These are phyloP conservation scores for Trachurus trachurus DNA, from an alignment of 2,797 vertebrate species.

Conservation along the genomic window DNA sequence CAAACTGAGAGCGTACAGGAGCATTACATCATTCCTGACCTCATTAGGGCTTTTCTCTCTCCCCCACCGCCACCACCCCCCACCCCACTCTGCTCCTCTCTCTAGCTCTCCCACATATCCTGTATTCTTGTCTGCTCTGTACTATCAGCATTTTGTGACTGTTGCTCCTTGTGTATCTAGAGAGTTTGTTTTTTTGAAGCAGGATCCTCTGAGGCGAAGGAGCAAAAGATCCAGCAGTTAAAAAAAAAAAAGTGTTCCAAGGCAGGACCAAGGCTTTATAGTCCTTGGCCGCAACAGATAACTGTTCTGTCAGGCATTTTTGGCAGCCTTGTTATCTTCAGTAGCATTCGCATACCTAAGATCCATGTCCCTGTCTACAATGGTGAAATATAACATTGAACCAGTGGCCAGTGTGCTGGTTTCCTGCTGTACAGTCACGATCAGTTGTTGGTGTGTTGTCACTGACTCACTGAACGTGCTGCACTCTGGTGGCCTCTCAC, in stretches of 20 bases:
- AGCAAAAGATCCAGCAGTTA: constrained; percentile 16
- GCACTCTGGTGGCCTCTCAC: constrained; percentile 75
- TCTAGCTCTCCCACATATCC: constrained; percentile 65
- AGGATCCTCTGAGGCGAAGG: constrained; percentile 3
- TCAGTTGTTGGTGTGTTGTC: constrained; percentile 24
- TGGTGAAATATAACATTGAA: constrained; percentile 31
- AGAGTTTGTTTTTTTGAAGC: constrained; percentile 15
- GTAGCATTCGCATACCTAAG: constrained; percentile 17
- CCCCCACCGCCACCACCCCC: constrained; percentile 44
- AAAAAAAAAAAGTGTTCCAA: constrained; percentile 3
- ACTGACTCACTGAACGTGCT: constrained; percentile 63
- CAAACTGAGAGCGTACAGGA: constrained; percentile 77
- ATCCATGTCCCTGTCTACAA: constrained; percentile 33
- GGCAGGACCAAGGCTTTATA: background rate
- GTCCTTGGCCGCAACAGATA: constrained; percentile 24
- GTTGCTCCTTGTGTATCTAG: background rate
- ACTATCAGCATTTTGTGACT: constrained; percentile 17
- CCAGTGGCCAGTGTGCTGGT: constrained; percentile 43
- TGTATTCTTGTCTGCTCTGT: constrained; percentile 35
- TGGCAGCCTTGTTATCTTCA: constrained; percentile 13
- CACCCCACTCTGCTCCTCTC: constrained; percentile 60
- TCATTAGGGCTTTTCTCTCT: constrained; percentile 85
- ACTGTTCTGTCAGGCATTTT: background rate
- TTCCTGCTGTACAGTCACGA: constrained; percentile 59
- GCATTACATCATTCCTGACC: constrained; percentile 88